A percentile compares a stretch with the other conserved stretches of the same genome.
These are phyloP conservation scores for Hedya salicella DNA, from an alignment of 2,888 invertebrate genomes.

Conservation along the genomic window DNA sequence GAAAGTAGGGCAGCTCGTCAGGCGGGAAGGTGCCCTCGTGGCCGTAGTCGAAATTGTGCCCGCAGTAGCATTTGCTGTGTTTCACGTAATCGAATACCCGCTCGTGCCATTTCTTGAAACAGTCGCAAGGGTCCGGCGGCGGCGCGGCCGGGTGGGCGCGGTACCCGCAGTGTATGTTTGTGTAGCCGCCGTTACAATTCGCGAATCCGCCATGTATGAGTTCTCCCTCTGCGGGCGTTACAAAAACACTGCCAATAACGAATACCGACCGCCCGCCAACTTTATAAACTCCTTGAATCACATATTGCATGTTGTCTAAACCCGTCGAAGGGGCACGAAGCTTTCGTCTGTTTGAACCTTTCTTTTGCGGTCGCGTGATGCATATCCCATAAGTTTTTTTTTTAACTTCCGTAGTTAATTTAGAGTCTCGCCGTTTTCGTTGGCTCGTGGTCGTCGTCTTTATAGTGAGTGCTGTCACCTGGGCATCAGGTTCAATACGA, in stretches of 20 bases:
- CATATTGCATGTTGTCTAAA: constrained; percentile 63
- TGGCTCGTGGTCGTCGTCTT: constrained; percentile 52
- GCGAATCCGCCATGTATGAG: constrained; percentile 73
- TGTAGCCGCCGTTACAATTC: constrained; percentile 52
- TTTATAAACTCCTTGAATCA: constrained; percentile 66
- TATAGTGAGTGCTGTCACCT: constrained; percentile 51
- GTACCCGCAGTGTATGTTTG: constrained; percentile 70
- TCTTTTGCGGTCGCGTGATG: constrained; percentile 48
- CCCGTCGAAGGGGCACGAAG: constrained; percentile 65
- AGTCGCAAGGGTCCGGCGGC: constrained; percentile 66
- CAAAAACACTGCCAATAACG: constrained; percentile 62
- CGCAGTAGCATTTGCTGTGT: constrained; percentile 69
- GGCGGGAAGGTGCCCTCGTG: constrained; percentile 66
- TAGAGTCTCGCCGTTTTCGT: constrained; percentile 54
- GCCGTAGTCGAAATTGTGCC: constrained; percentile 68
- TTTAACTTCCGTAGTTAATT: constrained; percentile 53
- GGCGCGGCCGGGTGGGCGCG: constrained; percentile 58
- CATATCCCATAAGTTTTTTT: constrained; percentile 67
- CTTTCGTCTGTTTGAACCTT: constrained; percentile 52
- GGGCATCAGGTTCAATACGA: constrained; percentile 55
- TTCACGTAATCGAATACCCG: constrained; percentile 63
- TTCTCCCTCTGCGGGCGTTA: constrained; percentile 64
- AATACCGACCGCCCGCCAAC: constrained; percentile 63
- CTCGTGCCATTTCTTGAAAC: constrained; percentile 66
- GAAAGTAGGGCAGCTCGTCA: constrained; percentile 69